Conservation (phyloP, 2,888 invertebrate species). For the Pseudolycoriella hygida region DNA sequence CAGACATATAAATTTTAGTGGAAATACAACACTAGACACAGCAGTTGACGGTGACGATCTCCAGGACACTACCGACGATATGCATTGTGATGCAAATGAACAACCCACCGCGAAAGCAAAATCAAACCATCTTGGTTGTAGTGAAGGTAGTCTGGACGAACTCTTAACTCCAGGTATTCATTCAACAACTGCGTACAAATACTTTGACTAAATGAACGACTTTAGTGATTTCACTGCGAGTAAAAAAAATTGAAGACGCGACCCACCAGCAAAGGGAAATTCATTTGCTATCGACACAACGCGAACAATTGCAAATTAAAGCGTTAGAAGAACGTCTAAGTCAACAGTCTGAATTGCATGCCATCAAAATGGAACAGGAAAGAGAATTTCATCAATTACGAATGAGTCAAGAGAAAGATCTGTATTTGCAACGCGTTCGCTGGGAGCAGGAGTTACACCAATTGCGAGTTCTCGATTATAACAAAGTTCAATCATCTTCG, state of each 20-base stretch:
- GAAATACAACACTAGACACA: too few species aligned
- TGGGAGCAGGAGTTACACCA: constrained; percentile 2
- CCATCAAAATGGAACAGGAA: neutral
- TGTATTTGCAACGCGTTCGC: neutral
- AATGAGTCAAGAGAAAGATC: neutral
- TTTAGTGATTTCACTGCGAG: neutral
- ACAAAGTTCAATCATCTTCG: neutral
- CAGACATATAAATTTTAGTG: too few species aligned
- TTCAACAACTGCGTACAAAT: neutral
- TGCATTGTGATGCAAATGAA: neutral
- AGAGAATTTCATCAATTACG: neutral
- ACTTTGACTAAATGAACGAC: neutral
- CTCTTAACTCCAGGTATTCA: neutral
- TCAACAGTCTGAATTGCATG: neutral
- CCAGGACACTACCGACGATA: too few species aligned
- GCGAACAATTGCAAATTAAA: constrained; percentile 3
- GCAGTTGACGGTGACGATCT: too few species aligned
- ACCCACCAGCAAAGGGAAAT: neutral
- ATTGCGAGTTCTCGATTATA: neutral
- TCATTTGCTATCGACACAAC: neutral
- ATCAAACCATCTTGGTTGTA: neutral
- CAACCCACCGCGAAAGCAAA: too few species aligned
- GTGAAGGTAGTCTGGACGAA: neutral
- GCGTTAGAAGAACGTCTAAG: neutral
- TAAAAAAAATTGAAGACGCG: constrained; percentile 2